Evolutionary conservation across 2,888 invertebrate genomes (phyloP), one percentile per base, ranked within the genome.

Genomic region (Aquatica leii): DNA sequence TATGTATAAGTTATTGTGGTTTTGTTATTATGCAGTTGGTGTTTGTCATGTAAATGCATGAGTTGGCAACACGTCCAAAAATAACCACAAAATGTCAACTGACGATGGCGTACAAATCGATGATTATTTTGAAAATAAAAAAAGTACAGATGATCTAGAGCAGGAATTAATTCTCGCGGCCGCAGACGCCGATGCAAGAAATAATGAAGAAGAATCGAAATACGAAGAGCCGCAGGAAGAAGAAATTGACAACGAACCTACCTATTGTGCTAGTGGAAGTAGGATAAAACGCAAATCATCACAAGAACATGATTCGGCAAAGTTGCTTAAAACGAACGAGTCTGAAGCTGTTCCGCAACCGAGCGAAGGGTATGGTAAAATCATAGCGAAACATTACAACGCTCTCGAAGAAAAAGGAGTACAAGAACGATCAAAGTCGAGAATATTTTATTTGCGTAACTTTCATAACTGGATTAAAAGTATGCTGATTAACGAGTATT

Each of bases 381-480:
- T 90, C 9, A 96, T 99, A 0, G 97, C 97, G 1, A 87, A 90
- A 2, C 98, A 99, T 82, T 99, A 99, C 80, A 99, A 99, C 82
- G 87, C 90, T 55, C 82, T 97, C 8, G 89, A 92, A 80, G 93
- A 96, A 71, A 90, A 89, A 73, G 95, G 95, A 0, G 81, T 94
- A 37, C 87, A 85, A 50, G 90, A 90, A 72, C 86, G 99, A 50
- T 89, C 89, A 69, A 90, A 94, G 75, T 97, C 97, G 20, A 89
- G 95, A 20, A 99, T 99, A 73, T 92, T 94, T 74, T 91, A 93
- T 78, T 86, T 99, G 84, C 86, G 99, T 70, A 99, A 98, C 82
- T 97, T 98, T 78, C 99, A 99, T 81, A 99, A 99, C 81, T 99
- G 98, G 98, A 90, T 97, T 11, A 99, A 99, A 84, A 94, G 95